Percentiles rank a stretch among this genome's conserved stretches.
These are phyloP conservation scores for Camponotus fellah DNA, from an alignment of 2,888 invertebrate species.

Conservation along the genomic window DNA sequence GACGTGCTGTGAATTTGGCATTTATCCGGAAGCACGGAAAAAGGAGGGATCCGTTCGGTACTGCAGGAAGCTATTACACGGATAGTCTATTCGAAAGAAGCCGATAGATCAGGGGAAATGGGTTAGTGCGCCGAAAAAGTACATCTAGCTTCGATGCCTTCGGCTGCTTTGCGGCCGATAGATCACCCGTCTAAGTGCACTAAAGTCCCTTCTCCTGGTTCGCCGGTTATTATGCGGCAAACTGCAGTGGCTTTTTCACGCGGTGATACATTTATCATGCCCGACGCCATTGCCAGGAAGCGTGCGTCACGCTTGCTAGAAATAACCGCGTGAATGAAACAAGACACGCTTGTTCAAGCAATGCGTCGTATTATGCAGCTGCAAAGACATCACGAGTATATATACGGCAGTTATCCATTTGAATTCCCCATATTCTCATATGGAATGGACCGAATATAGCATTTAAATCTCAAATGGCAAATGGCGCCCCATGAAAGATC, in stretches of 20 bases:
- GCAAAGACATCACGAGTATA: not conserved
- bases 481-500: conserved; percentile 2
- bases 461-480: conserved; percentile 29
- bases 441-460: not conserved
- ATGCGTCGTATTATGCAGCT: conserved; percentile 6
- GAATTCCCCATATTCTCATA: not conserved
- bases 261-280: conserved; percentile 71
- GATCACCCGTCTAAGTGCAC: conserved; percentile 79
- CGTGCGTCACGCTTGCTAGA: conserved; percentile 59
- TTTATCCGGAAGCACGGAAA: conserved; percentile 38
- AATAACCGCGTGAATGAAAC: conserved; percentile 28
- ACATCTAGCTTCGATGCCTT: conserved; percentile 72
- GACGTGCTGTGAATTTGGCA: conserved; percentile 23
- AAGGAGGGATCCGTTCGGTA: conserved; percentile 7
- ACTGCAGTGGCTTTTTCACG: conserved; percentile 69
- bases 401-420: not conserved
- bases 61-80: conserved; percentile 58
- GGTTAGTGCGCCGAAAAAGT: conserved; percentile 75
- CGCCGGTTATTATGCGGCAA: conserved; percentile 76
- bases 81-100: conserved; percentile 65
- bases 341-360: conserved; percentile 9
- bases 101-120: conserved; percentile 77
- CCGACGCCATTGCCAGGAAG: conserved; percentile 70
- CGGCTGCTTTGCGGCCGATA: conserved; percentile 74
- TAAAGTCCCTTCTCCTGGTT: conserved; percentile 78